Evolutionary conservation across 1,140 invertebrate species (phyloP).

Genomic region (Melanaphis sacchari): DNA sequence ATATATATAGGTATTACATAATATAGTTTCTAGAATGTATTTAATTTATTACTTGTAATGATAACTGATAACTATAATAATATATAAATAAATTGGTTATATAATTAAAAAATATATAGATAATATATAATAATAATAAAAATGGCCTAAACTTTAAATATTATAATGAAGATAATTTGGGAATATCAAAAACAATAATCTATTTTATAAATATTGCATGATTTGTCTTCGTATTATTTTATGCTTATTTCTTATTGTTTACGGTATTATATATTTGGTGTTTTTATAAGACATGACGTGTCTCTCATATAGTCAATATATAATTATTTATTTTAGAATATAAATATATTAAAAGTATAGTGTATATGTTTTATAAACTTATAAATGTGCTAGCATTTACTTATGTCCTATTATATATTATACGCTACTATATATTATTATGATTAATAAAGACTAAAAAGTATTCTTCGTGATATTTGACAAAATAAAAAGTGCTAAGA

Average conservation of each 20-base stretch:
- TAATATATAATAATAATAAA: background rate
- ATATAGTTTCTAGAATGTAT: background rate
- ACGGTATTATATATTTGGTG: background rate
- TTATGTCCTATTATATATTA: background rate
- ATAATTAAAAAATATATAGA: background rate
- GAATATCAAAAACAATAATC: slow-evolving; percentile 1
- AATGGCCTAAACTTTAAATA: background rate
- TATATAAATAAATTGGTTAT: background rate
- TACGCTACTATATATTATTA: background rate
- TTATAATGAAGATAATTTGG: background rate
- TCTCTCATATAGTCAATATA: background rate
- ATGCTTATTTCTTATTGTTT: background rate
- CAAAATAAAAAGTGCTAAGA: background rate
- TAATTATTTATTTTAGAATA: background rate
- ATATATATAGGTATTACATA: too few species aligned
- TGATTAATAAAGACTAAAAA: background rate
- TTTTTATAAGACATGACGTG: background rate
- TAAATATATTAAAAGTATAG: background rate
- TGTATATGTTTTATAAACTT: background rate
- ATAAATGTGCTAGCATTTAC: background rate
- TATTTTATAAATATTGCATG: background rate
- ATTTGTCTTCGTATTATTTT: background rate
- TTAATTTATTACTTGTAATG: background rate
- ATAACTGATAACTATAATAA: background rate
- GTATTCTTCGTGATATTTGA: too few species aligned